Evolutionary conservation across 2,797 vertebrate genomes (phyloP).

Genomic region (Pipistrellus pygmaeus): DNA sequence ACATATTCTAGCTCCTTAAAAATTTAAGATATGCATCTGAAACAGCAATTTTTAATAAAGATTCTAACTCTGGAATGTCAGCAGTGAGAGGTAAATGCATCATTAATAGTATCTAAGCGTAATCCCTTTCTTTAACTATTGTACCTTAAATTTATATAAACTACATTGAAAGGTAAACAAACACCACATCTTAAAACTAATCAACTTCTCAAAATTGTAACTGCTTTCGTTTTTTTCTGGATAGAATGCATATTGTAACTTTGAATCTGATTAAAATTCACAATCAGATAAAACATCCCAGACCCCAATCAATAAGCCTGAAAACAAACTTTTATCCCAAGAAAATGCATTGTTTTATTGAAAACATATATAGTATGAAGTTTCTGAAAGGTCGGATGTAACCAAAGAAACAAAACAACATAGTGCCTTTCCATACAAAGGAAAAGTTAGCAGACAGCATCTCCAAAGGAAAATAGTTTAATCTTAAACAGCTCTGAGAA

Average conservation of each 20-base stretch:
- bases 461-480: constrained; percentile 6
- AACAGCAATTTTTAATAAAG: background rate
- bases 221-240: constrained; percentile 13
- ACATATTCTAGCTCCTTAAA: background rate
- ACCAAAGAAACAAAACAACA: background rate
- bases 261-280: constrained; percentile 45
- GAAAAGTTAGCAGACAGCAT: constrained; percentile 47
- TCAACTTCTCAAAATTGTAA: background rate
- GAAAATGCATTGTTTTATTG: background rate
- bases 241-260: background rate
- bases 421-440: background rate
- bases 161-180: constrained; percentile 1
- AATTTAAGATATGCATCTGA: background rate
- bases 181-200: background rate
- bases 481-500: constrained; percentile 31
- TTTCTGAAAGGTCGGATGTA: constrained; percentile 40
- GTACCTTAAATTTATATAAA: background rate
- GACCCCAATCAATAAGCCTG: background rate
- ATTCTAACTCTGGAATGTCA: background rate
- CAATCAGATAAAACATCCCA: constrained; percentile 19
- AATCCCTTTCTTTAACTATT: background rate
- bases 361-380: background rate
- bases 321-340: constrained; percentile 17
- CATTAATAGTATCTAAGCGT: background rate
- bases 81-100: background rate